Evolutionary conservation across 2,797 vertebrate species (phyloP).

Genomic region (Sebastes ruberrimus): DNA sequence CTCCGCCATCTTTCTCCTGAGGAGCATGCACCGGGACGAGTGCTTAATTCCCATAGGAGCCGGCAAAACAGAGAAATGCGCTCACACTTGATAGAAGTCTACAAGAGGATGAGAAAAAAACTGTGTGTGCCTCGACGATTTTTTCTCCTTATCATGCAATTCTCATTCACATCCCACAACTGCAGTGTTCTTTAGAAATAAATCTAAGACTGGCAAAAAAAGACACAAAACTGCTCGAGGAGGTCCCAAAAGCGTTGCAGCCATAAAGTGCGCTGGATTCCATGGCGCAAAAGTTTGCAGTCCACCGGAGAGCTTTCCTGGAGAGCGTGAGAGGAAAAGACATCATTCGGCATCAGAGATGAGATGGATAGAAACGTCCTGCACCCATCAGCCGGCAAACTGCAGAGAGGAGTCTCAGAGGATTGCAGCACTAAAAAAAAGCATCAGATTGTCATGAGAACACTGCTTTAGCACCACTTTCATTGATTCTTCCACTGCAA

Average conservation of each 20-base stretch:
- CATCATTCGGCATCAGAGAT: conserved; percentile 46
- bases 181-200: conserved; percentile 21
- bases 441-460: conserved; percentile 34
- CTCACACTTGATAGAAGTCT: conserved; percentile 42
- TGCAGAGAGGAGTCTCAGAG: not conserved
- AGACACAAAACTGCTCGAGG: conserved; percentile 41
- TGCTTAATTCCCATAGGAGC: conserved; percentile 98
- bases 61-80: conserved; percentile 49
- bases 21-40: conserved; percentile 98
- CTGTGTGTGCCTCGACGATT: not conserved
- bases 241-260: conserved; percentile 61
- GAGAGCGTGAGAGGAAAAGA: conserved; percentile 30
- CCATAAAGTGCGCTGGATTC: conserved; percentile 47
- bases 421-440: not conserved
- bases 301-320: conserved; percentile 48
- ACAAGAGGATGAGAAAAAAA: conserved; percentile 15
- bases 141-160: not conserved
- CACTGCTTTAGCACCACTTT: conserved; percentile 42
- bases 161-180: conserved; percentile 31
- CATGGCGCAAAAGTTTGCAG: conserved; percentile 79
- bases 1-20: conserved; percentile 98
- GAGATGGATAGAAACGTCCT: not conserved
- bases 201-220: conserved; percentile 4
- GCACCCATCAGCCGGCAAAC: conserved; percentile 29
- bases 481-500: conserved; percentile 62